phyloP scores from a whole-genome alignment of 1,140 invertebrate species.

The Physella acuta region DNA sequence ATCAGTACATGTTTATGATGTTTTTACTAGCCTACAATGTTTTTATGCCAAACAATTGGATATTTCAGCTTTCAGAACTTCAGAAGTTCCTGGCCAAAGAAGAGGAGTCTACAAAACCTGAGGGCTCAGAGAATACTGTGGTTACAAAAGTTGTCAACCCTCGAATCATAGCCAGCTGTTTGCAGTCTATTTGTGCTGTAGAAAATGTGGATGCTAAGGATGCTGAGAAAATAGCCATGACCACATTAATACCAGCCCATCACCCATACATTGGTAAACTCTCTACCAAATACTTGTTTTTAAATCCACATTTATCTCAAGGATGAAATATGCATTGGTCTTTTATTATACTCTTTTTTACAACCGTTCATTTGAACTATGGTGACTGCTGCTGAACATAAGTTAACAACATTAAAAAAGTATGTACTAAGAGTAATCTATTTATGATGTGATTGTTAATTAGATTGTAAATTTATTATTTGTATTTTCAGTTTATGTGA shows the following conservation, averaged over 20 bases:
- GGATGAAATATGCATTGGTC: too few species aligned
- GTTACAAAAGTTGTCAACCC: slow-evolving; percentile 33
- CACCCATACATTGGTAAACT: slow-evolving; percentile 32
- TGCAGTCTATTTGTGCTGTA: slow-evolving; percentile 41
- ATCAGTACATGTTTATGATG: too few species aligned
- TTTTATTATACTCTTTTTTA: too few species aligned
- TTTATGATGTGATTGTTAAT: too few species aligned
- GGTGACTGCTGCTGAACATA: too few species aligned
- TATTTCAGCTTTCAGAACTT: slow-evolving; percentile 38
- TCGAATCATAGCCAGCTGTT: slow-evolving; percentile 36
- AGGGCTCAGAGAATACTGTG: slow-evolving; percentile 20
- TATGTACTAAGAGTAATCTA: too few species aligned
- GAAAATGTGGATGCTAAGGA: slow-evolving; percentile 44
- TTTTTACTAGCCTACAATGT: too few species aligned
- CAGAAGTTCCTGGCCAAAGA: slow-evolving; percentile 25
- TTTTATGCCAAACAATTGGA: too few species aligned
- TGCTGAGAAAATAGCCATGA: slow-evolving; percentile 48
- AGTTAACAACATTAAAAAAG: too few species aligned
- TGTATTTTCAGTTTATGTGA: slow-evolving; percentile 41
- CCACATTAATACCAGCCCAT: slow-evolving; percentile 47
- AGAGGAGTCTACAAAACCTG: slow-evolving; percentile 35
- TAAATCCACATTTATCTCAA: too few species aligned
- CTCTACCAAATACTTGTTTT: too few species aligned
- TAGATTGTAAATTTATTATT: neutral
- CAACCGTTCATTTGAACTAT: too few species aligned